Conservation (phyloP, 2,113 vertebrate species). For the Turnix velox region DNA sequence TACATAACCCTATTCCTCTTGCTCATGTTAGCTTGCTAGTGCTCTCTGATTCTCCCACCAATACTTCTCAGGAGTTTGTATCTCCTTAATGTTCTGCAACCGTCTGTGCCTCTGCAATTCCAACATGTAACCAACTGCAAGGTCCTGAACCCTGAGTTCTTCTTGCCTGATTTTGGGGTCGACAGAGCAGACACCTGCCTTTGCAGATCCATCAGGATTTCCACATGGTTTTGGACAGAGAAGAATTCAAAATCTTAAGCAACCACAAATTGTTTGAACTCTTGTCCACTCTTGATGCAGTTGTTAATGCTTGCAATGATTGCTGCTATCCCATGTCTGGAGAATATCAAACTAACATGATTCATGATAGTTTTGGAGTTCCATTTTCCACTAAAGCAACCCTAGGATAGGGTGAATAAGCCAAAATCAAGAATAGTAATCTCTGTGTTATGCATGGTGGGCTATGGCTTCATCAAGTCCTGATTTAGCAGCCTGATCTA, state of each 20-base stretch:
- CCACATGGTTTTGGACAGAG: background rate
- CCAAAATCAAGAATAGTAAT: background rate
- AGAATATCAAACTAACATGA: background rate
- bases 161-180: background rate
- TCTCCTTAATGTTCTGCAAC: background rate
- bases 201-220: background rate
- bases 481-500: background rate
- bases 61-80: background rate
- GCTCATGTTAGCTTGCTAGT: background rate
- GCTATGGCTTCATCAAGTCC: background rate
- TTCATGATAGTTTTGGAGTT: background rate
- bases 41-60: background rate
- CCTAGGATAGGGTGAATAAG: background rate
- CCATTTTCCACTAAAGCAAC: background rate
- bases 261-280: background rate
- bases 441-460: background rate
- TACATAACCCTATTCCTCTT: constrained; percentile 44
- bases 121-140: rapidly evolving
- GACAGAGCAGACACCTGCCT: background rate
- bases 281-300: background rate
- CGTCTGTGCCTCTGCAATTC: background rate
- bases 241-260: background rate
- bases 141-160: background rate
- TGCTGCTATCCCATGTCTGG: background rate
- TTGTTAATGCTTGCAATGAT: background rate